A percentile compares a stretch with the other conserved stretches of the same genome.
These are phyloP conservation scores for Acanthosepion esculentum DNA, from an alignment of 2,888 invertebrate species.

Conservation along the genomic window DNA sequence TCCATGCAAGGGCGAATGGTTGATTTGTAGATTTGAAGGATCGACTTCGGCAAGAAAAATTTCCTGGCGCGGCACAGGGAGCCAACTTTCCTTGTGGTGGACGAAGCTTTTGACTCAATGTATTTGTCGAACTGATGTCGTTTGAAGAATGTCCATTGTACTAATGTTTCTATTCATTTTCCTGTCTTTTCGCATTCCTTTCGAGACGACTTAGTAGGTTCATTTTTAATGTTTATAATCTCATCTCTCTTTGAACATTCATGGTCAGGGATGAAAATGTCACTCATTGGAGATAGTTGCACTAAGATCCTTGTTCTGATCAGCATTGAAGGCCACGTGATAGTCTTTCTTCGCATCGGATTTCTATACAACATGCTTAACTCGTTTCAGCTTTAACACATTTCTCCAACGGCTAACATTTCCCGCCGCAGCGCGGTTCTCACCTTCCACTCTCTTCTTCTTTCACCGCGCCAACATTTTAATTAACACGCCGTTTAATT, in stretches of 20 bases:
- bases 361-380: not conserved
- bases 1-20: too few relatives aligned
- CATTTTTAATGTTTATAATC: too few relatives aligned
- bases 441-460: not conserved
- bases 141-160: too few relatives aligned
- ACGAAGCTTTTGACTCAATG: too few relatives aligned
- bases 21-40: too few relatives aligned
- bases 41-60: too few relatives aligned
- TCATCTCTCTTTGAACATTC: not conserved
- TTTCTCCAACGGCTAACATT: not conserved
- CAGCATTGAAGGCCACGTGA: not conserved
- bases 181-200: too few relatives aligned
- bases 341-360: not conserved
- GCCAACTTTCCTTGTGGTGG: too few relatives aligned
- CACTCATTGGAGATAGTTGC: not conserved
- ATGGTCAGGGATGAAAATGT: not conserved
- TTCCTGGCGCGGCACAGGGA: too few relatives aligned
- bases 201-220: too few relatives aligned
- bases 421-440: not conserved
- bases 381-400: not conserved
- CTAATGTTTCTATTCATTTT: too few relatives aligned
- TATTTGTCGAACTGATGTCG: too few relatives aligned
- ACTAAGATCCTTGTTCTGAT: not conserved
- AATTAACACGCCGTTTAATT: not conserved
- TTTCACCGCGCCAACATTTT: not conserved